Percentiles rank a stretch among this genome's conserved stretches.
phyloP scores from a whole-genome alignment of 2,888 invertebrate species.

The Acrobasis suavella region DNA sequence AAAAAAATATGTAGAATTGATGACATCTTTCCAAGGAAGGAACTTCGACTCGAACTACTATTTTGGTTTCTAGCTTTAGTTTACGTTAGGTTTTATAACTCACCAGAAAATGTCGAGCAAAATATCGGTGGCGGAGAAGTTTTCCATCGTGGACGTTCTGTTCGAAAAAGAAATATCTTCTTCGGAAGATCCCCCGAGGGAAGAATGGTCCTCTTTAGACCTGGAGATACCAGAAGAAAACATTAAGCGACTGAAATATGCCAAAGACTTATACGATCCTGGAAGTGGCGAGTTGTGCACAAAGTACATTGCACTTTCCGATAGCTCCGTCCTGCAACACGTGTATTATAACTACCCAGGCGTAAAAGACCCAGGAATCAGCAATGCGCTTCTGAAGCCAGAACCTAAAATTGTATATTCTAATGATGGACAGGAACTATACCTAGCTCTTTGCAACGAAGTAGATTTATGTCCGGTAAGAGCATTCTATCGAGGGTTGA shows the following conservation, averaged over 20 bases:
- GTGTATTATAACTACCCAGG: conserved; percentile 47
- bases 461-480: conserved; percentile 41
- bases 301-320: conserved; percentile 49
- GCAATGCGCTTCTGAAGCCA: conserved; percentile 43
- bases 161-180: conserved; percentile 33
- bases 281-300: conserved; percentile 56
- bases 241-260: conserved; percentile 39
- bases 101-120: background rate
- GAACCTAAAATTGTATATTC: conserved; percentile 40
- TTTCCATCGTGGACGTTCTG: conserved; percentile 13
- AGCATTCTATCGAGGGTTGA: conserved; percentile 43
- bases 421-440: conserved; percentile 53
- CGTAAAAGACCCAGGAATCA: conserved; percentile 48
- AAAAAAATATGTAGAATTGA: background rate
- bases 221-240: conserved; percentile 29
- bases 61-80: background rate
- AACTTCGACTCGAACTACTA: background rate
- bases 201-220: conserved; percentile 43
- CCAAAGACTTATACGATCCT: conserved; percentile 45
- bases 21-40: background rate
- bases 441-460: conserved; percentile 46
- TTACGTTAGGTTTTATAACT: background rate
- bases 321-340: conserved; percentile 46
- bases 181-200: conserved; percentile 44
- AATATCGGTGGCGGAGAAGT: background rate